phyloP scores from a whole-genome alignment of 1,140 invertebrate species.

The Myzus persicae region DNA sequence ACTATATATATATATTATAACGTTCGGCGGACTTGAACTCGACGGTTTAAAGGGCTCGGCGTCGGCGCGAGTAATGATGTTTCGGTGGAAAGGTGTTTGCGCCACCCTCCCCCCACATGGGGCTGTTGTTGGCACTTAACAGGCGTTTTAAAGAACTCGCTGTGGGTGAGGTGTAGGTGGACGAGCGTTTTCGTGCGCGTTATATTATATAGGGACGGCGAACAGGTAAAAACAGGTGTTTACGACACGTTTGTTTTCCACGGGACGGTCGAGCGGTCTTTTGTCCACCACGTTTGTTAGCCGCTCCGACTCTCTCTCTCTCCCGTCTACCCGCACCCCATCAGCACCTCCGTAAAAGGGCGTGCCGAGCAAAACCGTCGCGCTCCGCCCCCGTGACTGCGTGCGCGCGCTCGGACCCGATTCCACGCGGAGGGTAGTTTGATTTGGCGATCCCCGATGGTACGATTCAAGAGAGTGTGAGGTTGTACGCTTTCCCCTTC shows the following conservation, averaged over 20 bases:
- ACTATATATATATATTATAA: not conserved
- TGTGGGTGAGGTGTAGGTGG: not conserved
- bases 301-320: not conserved
- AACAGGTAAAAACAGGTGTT: constrained; percentile 54
- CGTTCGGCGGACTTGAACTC: not conserved
- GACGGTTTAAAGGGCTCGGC: constrained; percentile 17
- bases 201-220: constrained; percentile 14
- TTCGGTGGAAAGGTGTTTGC: constrained; percentile 3
- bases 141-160: constrained; percentile 24
- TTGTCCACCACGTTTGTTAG: constrained; percentile 21
- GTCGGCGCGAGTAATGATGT: constrained; percentile 15
- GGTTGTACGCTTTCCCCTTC: not conserved
- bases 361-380: not conserved
- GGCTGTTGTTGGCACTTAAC: constrained; percentile 33
- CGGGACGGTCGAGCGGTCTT: not conserved
- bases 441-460: not conserved
- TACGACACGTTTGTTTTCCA: constrained; percentile 57
- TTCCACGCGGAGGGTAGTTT: not conserved
- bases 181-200: not conserved
- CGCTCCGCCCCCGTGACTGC: constrained; percentile 19
- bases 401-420: not conserved
- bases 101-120: too few species aligned
- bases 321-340: not conserved
- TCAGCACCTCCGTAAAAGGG: not conserved
- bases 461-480: not conserved